Percentiles rank a stretch among this genome's conserved stretches.
Evolutionary conservation across 2,797 vertebrate genomes (phyloP).

Genomic region (Taeniopygia guttata): DNA sequence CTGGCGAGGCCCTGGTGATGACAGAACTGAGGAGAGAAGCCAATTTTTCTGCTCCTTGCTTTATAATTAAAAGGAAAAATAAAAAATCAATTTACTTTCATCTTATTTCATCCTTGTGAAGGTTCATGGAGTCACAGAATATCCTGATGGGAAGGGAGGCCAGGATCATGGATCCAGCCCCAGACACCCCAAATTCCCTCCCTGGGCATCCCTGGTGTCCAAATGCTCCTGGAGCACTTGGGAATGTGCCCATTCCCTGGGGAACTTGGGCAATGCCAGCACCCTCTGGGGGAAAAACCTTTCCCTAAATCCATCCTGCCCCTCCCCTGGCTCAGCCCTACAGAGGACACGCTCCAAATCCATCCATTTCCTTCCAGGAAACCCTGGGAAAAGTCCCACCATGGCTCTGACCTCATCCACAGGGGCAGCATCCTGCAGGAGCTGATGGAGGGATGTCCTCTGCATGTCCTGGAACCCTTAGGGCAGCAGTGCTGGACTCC

Average conservation of each 20-base stretch:
- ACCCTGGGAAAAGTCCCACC: background rate
- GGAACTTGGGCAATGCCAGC: background rate
- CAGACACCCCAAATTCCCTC: background rate
- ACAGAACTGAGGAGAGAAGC: background rate
- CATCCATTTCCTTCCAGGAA: background rate
- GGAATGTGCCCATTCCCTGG: background rate
- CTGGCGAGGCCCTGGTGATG: background rate
- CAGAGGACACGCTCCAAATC: background rate
- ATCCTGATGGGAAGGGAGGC: background rate
- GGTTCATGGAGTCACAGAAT: background rate
- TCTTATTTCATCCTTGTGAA: background rate
- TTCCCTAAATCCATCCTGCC: background rate
- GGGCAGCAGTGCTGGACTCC: background rate
- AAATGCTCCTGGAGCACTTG: rapidly evolving
- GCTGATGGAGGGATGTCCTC: background rate
- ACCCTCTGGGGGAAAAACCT: background rate
- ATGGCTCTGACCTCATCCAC: background rate
- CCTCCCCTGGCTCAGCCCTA: background rate
- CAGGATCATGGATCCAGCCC: background rate
- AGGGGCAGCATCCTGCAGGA: background rate
- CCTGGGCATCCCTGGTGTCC: background rate
- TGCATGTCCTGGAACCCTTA: background rate
- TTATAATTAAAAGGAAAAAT: background rate
- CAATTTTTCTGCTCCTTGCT: background rate
- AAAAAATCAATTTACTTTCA: background rate